Evolutionary conservation across 2,888 invertebrate species (phyloP).

Genomic region (Tetramorium bicarinatum): DNA sequence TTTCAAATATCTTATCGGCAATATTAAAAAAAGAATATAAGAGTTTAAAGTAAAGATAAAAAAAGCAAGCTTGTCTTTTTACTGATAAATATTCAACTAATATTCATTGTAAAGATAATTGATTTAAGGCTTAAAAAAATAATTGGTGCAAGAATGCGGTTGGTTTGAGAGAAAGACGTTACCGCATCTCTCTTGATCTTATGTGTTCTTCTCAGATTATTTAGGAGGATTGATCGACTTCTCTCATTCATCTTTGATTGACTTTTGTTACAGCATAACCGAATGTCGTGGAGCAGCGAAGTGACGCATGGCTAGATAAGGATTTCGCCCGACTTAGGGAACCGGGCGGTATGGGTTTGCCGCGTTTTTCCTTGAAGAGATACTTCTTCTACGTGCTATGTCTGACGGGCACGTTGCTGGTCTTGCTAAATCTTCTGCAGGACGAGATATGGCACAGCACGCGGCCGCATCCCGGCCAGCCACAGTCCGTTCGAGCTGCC

Average conservation of each 20-base stretch:
- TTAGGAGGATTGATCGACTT: neutral
- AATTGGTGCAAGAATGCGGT: no score
- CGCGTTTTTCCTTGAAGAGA: slow-evolving; percentile 88
- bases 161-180: neutral
- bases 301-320: slow-evolving; percentile 69
- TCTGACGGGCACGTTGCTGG: slow-evolving; percentile 87
- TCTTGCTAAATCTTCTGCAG: slow-evolving; percentile 87
- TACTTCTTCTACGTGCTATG: slow-evolving; percentile 88
- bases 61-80: no score
- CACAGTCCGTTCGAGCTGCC: slow-evolving; percentile 67
- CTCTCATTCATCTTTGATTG: neutral
- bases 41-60: no score
- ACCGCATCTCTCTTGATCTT: no score
- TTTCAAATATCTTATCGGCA: no score
- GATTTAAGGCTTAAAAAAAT: no score
- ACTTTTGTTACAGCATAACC: slow-evolving; percentile 64
- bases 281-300: slow-evolving; percentile 64
- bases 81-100: no score
- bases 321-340: slow-evolving; percentile 62
- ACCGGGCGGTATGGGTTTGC: slow-evolving; percentile 87
- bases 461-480: slow-evolving; percentile 79
- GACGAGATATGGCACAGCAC: slow-evolving; percentile 84
- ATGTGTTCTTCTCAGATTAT: neutral
- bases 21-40: no score
- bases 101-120: no score